These are phyloP conservation scores for Leontopithecus rosalia DNA, from an alignment of 2,797 vertebrate species.

Conservation along the genomic window DNA sequence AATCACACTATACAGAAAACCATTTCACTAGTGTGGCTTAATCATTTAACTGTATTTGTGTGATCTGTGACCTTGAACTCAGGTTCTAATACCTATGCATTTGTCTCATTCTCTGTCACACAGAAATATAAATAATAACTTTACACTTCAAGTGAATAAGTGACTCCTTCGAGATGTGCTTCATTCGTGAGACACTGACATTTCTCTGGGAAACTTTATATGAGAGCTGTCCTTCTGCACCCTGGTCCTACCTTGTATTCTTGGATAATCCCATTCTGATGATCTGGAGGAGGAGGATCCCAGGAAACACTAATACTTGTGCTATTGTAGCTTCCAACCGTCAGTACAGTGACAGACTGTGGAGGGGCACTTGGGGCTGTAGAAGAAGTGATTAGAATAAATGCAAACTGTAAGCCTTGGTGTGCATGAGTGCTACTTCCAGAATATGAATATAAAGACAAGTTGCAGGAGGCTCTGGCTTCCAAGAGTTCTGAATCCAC, in stretches of 20 bases:
- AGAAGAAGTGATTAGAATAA: conserved; percentile 64
- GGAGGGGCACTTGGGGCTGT: conserved; percentile 97
- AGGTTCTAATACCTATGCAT: neutral
- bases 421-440: conserved; percentile 32
- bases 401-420: conserved; percentile 58
- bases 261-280: conserved; percentile 99
- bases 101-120: neutral
- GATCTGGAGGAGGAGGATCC: conserved; percentile 97
- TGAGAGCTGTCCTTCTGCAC: neutral
- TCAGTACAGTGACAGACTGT: conserved; percentile 97
- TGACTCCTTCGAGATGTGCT: neutral
- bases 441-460: conserved; percentile 45
- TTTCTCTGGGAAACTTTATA: neutral
- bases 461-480: neutral
- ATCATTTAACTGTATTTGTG: neutral
- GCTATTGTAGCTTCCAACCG: conserved; percentile 97
- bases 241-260: conserved; percentile 93
- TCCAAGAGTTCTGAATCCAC: conserved; percentile 41
- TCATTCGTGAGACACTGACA: neutral
- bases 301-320: conserved; percentile 99
- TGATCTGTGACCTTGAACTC: neutral
- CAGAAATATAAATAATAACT: neutral
- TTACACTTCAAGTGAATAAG: neutral
- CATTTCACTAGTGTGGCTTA: neutral
- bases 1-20: neutral